A percentile compares a stretch with the other conserved stretches of the same genome.
These are phyloP conservation scores for Anseranas semipalmata DNA, from an alignment of 2,113 vertebrate species.

Conservation along the genomic window DNA sequence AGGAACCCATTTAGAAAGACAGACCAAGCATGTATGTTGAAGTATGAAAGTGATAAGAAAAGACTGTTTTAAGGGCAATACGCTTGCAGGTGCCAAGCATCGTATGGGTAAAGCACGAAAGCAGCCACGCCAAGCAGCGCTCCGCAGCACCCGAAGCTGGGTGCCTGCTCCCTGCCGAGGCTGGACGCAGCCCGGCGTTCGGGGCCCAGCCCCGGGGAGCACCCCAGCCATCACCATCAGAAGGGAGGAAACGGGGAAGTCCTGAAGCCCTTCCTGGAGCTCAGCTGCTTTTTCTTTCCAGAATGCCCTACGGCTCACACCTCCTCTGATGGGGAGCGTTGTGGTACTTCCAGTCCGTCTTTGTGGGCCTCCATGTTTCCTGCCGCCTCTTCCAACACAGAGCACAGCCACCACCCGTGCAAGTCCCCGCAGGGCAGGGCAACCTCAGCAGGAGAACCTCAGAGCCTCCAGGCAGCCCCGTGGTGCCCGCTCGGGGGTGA, in stretches of 20 bases:
- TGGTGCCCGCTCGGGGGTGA: neutral
- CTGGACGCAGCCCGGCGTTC: accelerated
- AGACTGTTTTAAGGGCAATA: neutral
- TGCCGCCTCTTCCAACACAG: neutral
- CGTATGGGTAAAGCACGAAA: neutral
- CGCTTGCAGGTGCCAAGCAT: neutral
- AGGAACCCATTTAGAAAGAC: neutral
- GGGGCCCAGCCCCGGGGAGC: neutral
- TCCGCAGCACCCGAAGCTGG: too few relatives aligned
- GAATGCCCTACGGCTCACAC: neutral
- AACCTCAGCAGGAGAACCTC: neutral
- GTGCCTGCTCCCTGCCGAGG: accelerated
- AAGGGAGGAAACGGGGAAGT: neutral
- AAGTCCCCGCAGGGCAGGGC: neutral
- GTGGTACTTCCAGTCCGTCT: neutral
- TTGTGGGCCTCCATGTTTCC: neutral
- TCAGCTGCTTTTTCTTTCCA: neutral
- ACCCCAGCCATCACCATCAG: accelerated
- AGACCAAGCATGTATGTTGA: neutral
- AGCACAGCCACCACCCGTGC: neutral
- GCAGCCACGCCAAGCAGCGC: neutral
- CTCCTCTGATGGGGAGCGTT: neutral
- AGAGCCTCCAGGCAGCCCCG: neutral
- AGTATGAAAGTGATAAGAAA: neutral
- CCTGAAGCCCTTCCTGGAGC: neutral